Conservation (phyloP, 1,140 invertebrate genomes). For the Lycorma delicatula region DNA sequence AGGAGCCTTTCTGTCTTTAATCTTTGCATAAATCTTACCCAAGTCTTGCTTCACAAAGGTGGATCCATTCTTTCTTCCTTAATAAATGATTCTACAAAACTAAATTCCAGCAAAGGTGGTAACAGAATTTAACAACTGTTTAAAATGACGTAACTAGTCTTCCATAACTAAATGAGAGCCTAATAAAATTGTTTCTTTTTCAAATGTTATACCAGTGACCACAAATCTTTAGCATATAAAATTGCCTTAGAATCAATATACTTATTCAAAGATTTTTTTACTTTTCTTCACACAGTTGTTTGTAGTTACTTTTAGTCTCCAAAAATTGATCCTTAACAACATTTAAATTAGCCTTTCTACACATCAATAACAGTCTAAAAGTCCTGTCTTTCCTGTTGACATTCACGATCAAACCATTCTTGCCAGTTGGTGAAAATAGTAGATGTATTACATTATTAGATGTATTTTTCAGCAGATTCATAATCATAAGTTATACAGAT, state of each 20-base stretch:
- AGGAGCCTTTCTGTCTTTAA: not conserved
- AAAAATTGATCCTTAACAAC: not conserved
- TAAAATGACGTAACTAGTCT: not conserved
- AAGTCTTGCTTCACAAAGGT: not conserved
- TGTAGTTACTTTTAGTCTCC: not conserved
- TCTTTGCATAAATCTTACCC: too few relatives aligned
- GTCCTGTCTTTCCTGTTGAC: not conserved
- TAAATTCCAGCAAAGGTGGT: not conserved
- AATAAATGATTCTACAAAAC: not conserved
- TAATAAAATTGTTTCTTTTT: not conserved
- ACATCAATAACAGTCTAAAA: not conserved
- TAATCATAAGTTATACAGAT: not conserved
- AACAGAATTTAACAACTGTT: slow-evolving; percentile 1
- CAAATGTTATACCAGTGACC: slow-evolving; percentile 3
- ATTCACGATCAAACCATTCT: slow-evolving; percentile 2
- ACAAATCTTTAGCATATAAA: slow-evolving; percentile 1
- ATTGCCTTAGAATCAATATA: not conserved
- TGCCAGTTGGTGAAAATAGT: not conserved
- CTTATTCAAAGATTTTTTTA: slow-evolving; percentile 10
- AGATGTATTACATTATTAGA: not conserved
- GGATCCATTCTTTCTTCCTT: not conserved
- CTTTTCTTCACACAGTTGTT: not conserved
- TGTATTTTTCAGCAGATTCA: not conserved
- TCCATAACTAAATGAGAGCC: not conserved
- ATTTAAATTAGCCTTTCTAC: not conserved